Percentiles rank a stretch among this genome's conserved stretches.
These are phyloP conservation scores for Urophycis tenuis DNA, from an alignment of 2,797 vertebrate genomes.

Conservation along the genomic window DNA sequence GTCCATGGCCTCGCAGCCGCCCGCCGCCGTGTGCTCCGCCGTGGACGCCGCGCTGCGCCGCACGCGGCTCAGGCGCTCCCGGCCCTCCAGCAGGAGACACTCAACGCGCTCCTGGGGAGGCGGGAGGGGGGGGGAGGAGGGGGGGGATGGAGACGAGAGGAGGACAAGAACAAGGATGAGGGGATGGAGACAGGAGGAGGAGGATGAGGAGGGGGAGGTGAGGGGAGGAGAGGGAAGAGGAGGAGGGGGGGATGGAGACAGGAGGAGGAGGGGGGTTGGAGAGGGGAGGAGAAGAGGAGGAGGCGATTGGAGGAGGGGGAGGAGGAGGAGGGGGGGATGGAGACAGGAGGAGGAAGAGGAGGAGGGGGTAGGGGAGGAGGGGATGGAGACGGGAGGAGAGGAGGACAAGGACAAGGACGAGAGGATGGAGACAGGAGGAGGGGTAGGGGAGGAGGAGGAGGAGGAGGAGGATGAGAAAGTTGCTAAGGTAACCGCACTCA, in stretches of 20 bases:
- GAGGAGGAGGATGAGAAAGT: constrained; percentile 56
- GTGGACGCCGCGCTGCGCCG: constrained; percentile 66
- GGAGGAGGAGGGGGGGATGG: neutral
- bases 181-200: constrained; percentile 48
- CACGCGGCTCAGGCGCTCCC: constrained; percentile 79
- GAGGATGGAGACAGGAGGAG: constrained; percentile 2
- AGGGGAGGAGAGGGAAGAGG: constrained; percentile 31
- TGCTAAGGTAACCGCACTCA: constrained; percentile 72
- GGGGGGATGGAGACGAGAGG: constrained; percentile 5
- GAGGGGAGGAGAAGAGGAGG: constrained; percentile 47
- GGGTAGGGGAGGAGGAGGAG: constrained; percentile 45
- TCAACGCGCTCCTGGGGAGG: constrained; percentile 86
- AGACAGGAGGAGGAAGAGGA: constrained; percentile 4
- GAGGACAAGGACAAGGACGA: constrained; percentile 29
- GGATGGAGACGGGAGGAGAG: constrained; percentile 27
- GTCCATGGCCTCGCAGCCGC: constrained; percentile 82
- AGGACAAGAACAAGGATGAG: constrained; percentile 10
- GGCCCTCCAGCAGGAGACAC: constrained; percentile 80
- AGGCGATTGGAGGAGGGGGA: no score
- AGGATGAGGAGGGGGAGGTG: neutral
- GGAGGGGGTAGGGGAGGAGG: constrained; percentile 41
- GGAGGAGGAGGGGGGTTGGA: neutral
- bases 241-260: constrained; percentile 27
- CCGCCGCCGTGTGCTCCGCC: constrained; percentile 74
- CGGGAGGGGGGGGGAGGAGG: neutral